Conservation (phyloP, 2,888 invertebrate species). For the Drosophila siamana region DNA sequence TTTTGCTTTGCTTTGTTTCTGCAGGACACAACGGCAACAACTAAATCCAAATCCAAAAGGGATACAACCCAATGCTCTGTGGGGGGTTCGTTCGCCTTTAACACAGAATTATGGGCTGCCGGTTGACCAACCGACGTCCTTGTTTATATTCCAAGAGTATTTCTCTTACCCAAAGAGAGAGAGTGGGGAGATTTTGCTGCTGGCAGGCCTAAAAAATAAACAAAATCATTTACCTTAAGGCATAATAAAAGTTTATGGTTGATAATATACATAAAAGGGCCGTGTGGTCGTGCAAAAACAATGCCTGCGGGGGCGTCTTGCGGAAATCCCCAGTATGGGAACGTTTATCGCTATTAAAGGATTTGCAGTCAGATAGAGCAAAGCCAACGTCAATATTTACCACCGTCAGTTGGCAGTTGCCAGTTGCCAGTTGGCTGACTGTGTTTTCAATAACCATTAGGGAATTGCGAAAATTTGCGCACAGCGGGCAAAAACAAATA, state of each 20-base stretch:
- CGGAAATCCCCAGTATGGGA: conserved; percentile 48
- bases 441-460: conserved; percentile 76
- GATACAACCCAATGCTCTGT: conserved; percentile 24
- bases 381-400: conserved; percentile 67
- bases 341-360: conserved; percentile 62
- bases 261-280: conserved; percentile 61
- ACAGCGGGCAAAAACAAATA: conserved; percentile 79
- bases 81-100: conserved; percentile 35
- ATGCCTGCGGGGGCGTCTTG: conserved; percentile 20
- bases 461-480: conserved; percentile 71
- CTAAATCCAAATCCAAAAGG: conserved; percentile 32
- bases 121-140: conserved; percentile 15
- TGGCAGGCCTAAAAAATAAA: conserved; percentile 73
- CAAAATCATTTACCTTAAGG: conserved; percentile 82
- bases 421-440: conserved; percentile 54
- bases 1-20: conserved; percentile 23
- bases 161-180: not conserved
- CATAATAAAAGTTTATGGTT: conserved; percentile 83
- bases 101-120: conserved; percentile 62
- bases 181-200: not conserved
- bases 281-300: conserved; percentile 42
- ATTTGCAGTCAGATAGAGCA: conserved; percentile 39
- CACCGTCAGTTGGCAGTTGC: conserved; percentile 12
- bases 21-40: conserved; percentile 7
- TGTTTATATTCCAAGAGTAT: conserved; percentile 30